A percentile compares a stretch with the other conserved stretches of the same genome.
Evolutionary conservation across 2,797 vertebrate species (phyloP).

Genomic region (Sebastes cheni): DNA sequence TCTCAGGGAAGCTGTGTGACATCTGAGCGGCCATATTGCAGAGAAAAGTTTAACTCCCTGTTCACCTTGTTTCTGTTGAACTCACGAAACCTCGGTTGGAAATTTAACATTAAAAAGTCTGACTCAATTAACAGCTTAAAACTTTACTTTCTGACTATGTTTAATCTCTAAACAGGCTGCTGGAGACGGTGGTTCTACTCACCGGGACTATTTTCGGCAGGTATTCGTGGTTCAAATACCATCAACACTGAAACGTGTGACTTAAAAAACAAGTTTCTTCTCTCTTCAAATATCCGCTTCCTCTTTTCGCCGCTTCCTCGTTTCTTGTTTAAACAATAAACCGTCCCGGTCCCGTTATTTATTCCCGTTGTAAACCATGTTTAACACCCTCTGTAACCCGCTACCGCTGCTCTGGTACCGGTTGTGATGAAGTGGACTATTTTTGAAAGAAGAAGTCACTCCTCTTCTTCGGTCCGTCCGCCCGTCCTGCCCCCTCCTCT

Average conservation of each 20-base stretch:
- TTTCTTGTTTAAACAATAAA: neutral
- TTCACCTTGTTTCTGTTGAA: constrained; percentile 64
- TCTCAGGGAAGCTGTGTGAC: constrained; percentile 61
- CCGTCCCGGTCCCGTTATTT: constrained; percentile 55
- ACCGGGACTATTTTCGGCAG: constrained; percentile 68
- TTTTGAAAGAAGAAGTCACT: constrained; percentile 74
- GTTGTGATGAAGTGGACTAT: constrained; percentile 45
- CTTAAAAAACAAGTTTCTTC: constrained; percentile 8
- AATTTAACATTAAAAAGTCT: neutral
- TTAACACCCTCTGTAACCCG: constrained; percentile 22
- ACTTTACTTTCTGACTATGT: rapidly evolving
- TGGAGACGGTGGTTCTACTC: constrained; percentile 52
- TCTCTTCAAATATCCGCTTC: neutral
- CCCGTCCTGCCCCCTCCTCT: constrained; percentile 23
- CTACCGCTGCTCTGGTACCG: constrained; percentile 16
- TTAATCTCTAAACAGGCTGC: neutral
- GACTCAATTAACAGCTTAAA: neutral
- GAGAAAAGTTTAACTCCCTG: constrained; percentile 73
- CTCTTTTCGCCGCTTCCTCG: neutral
- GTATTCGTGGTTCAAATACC: constrained; percentile 63
- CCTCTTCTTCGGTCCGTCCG: constrained; percentile 41
- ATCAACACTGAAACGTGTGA: constrained; percentile 62
- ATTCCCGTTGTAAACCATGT: constrained; percentile 47
- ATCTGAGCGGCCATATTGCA: constrained; percentile 79
- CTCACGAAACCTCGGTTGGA: neutral